Percentiles rank a stretch among this genome's conserved stretches.
Conservation (phyloP, 2,113 vertebrate species). For the Scopus umbretta region DNA sequence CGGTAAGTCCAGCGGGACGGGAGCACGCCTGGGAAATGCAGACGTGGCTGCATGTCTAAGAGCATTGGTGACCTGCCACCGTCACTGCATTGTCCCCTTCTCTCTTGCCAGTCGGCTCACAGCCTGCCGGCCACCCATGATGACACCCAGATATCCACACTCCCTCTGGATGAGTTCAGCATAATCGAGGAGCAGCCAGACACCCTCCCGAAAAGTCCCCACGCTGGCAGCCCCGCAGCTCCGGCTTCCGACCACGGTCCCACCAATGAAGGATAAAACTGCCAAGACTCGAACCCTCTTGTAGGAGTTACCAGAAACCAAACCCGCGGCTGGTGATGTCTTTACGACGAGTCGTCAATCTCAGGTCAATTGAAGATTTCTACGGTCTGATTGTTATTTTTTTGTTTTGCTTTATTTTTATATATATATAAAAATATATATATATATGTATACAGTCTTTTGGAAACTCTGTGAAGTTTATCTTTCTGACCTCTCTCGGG, state of each 20-base stretch:
- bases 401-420: conserved; percentile 72
- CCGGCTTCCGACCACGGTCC: not conserved
- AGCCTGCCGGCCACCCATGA: conserved; percentile 37
- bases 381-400: conserved; percentile 68
- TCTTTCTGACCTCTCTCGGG: conserved; percentile 23
- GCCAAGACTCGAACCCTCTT: conserved; percentile 18
- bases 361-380: conserved; percentile 88
- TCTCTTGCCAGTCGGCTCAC: conserved; percentile 60
- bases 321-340: conserved; percentile 54
- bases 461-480: conserved; percentile 43
- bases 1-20: conserved; percentile 66
- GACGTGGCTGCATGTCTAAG: fast-evolving
- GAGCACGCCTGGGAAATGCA: not conserved
- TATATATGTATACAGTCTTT: conserved; percentile 44
- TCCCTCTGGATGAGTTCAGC: conserved; percentile 79
- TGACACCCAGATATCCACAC: conserved; percentile 78
- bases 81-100: not conserved
- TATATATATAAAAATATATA: conserved; percentile 43
- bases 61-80: not conserved
- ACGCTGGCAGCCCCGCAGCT: not conserved
- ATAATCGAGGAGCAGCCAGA: conserved; percentile 71
- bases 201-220: not conserved
- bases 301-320: conserved; percentile 41
- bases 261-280: conserved; percentile 61
- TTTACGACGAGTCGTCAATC: conserved; percentile 74